These are phyloP conservation scores for Onthophagus sagittarius DNA, from an alignment of 2,888 invertebrate genomes.

Conservation along the genomic window DNA sequence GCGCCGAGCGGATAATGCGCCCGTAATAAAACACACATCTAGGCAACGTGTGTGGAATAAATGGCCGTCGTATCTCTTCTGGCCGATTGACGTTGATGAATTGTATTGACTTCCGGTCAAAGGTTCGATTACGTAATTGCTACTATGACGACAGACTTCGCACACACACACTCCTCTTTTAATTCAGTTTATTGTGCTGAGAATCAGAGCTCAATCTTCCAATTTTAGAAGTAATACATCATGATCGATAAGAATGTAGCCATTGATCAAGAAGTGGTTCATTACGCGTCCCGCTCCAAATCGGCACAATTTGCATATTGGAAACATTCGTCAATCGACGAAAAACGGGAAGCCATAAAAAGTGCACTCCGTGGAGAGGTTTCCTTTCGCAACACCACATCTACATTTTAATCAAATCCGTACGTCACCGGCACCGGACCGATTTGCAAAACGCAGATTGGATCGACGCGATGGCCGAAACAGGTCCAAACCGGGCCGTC, in stretches of 20 bases:
- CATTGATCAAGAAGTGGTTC: neutral
- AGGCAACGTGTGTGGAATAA: slow-evolving; percentile 20
- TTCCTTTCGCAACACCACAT: neutral
- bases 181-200: too few species aligned
- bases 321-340: neutral
- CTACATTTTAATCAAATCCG: neutral
- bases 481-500: neutral
- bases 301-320: neutral
- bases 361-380: neutral
- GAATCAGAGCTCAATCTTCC: too few species aligned
- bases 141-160: neutral
- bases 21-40: slow-evolving; percentile 25
- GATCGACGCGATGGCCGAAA: neutral
- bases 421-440: neutral
- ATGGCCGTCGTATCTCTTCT: slow-evolving; percentile 12
- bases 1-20: slow-evolving; percentile 16
- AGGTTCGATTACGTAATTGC: slow-evolving; percentile 11
- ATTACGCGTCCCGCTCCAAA: neutral
- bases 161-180: neutral
- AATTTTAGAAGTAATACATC: neutral
- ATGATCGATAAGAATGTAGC: neutral
- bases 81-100: slow-evolving; percentile 18
- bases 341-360: neutral
- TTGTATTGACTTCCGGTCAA: neutral
- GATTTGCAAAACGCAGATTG: neutral